phyloP scores from a whole-genome alignment of 1,140 invertebrate genomes.

The Steinernema khuongi region DNA sequence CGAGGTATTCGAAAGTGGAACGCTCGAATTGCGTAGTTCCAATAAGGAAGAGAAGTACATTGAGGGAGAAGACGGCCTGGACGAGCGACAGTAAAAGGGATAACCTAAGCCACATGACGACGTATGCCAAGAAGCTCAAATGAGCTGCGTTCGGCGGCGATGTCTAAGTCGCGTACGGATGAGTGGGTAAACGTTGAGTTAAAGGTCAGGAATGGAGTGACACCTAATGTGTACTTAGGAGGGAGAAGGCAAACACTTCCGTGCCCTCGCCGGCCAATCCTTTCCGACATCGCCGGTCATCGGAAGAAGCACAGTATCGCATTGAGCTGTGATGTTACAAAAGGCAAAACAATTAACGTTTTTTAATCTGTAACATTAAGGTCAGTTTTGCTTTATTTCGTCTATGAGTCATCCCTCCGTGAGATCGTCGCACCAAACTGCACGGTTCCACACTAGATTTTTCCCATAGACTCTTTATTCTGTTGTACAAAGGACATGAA shows the following conservation, averaged over 20 bases:
- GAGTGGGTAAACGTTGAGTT: constrained; percentile 7
- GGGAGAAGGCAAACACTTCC: constrained; percentile 1
- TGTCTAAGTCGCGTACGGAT: neutral
- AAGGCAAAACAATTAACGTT: too few relatives aligned
- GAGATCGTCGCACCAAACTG: too few relatives aligned
- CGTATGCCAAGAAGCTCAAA: constrained; percentile 6
- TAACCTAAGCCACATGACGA: neutral
- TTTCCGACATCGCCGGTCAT: neutral
- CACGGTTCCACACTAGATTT: too few relatives aligned
- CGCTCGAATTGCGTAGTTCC: constrained; percentile 57
- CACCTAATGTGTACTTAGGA: constrained; percentile 7
- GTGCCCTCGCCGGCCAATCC: neutral
- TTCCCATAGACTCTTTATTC: too few relatives aligned
- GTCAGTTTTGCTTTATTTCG: too few relatives aligned
- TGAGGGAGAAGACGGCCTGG: constrained; percentile 24
- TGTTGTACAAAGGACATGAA: too few relatives aligned
- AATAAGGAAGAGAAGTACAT: constrained; percentile 52
- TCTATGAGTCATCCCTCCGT: too few relatives aligned
- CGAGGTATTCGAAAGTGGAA: constrained; percentile 51
- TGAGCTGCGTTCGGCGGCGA: neutral
- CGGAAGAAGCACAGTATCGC: too few relatives aligned
- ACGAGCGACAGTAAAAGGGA: neutral
- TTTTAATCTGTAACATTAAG: too few relatives aligned
- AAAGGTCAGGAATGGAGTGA: constrained; percentile 10
- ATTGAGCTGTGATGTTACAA: too few relatives aligned